Evolutionary conservation across 2,113 vertebrate species (phyloP).

Genomic region (Conger conger): DNA sequence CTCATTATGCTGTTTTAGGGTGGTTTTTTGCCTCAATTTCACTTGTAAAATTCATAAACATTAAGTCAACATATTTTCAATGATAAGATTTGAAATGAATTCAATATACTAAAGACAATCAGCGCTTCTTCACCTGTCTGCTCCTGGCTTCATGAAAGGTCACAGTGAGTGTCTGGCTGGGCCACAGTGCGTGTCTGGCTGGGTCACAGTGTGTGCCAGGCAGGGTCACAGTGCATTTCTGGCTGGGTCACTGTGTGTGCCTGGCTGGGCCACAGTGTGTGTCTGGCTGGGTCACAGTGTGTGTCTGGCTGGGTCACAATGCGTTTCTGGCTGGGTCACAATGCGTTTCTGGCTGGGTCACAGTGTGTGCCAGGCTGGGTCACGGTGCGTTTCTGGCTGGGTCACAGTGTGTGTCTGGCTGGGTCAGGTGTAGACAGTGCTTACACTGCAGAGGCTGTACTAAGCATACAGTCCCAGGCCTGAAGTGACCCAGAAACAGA

Average conservation of each 20-base stretch:
- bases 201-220: no score
- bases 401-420: neutral
- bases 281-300: no score
- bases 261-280: no score
- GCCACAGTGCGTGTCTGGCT: no score
- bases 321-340: no score
- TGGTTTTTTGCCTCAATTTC: neutral
- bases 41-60: neutral
- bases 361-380: neutral
- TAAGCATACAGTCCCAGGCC: slow-evolving; percentile 21
- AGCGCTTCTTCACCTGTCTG: neutral
- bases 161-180: no score
- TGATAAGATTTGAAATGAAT: neutral
- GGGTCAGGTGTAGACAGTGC: slow-evolving; percentile 11
- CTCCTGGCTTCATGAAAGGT: neutral
- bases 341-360: neutral
- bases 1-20: neutral
- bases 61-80: neutral
- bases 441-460: neutral
- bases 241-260: no score
- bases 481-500: slow-evolving; percentile 58
- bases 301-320: no score
- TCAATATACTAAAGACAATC: no score
- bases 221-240: no score
- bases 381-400: neutral